Conservation (phyloP, 1,140 invertebrate genomes). For the Lasaia peninsularis region DNA sequence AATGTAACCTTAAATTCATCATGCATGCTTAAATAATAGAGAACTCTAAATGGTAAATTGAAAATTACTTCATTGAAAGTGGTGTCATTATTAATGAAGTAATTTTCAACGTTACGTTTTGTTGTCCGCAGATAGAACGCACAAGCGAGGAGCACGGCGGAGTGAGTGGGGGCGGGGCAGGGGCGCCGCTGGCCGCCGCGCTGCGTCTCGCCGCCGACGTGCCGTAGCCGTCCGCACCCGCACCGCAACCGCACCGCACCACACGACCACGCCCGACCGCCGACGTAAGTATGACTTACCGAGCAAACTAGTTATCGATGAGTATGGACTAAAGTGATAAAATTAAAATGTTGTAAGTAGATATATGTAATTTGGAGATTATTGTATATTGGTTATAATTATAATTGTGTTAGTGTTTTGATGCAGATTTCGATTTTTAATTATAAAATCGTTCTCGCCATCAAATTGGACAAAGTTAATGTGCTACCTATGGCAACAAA, state of each 20-base stretch:
- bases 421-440: slow-evolving; percentile 3
- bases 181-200: slow-evolving; percentile 8
- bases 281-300: background rate
- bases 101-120: background rate
- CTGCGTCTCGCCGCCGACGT: slow-evolving; percentile 17
- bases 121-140: slow-evolving; percentile 11
- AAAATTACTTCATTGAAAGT: too few relatives aligned
- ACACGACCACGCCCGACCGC: background rate
- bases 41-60: too few relatives aligned
- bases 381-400: background rate
- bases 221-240: slow-evolving; percentile 11
- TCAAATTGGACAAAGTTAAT: background rate
- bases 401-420: background rate
- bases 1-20: too few relatives aligned
- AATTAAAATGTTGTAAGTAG: slow-evolving; percentile 1
- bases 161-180: slow-evolving; percentile 4
- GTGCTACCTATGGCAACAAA: background rate
- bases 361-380: background rate
- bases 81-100: background rate
- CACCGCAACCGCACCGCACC: background rate
- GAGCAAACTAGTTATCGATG: background rate
- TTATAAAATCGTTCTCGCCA: background rate
- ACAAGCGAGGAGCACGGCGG: background rate
- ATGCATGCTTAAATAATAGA: too few relatives aligned
- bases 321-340: slow-evolving; percentile 10